These are phyloP conservation scores for Chrysotoxum bicinctum DNA, from an alignment of 2,888 invertebrate species.

Conservation along the genomic window DNA sequence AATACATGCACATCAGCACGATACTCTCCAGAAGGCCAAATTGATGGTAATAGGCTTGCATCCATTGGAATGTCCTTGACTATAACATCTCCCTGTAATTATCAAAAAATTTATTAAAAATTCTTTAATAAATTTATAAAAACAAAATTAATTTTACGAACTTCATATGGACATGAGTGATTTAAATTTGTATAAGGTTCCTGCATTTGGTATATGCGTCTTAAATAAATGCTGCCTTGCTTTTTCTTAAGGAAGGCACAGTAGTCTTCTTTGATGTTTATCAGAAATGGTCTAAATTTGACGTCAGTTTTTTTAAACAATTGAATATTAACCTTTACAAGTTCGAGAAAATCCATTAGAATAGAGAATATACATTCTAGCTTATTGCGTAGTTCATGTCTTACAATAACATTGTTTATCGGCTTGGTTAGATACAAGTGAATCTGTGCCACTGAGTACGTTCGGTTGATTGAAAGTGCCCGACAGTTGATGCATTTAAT, in stretches of 20 bases:
- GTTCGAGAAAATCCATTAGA: background rate
- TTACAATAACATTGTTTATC: no score
- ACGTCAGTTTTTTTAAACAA: background rate
- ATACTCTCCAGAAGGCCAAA: background rate
- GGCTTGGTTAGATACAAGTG: no score
- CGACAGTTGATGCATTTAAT: no score
- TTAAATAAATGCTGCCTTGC: background rate
- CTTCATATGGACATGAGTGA: constrained; percentile 32
- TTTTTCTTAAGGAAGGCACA: constrained; percentile 26
- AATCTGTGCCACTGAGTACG: no score
- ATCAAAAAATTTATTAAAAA: background rate
- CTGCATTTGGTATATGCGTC: background rate
- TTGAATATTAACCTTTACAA: background rate
- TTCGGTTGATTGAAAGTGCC: no score
- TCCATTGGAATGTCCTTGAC: background rate
- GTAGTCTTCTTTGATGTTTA: constrained; percentile 25
- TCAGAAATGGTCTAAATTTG: constrained; percentile 1
- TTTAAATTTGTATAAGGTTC: constrained; percentile 12
- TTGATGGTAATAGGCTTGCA: background rate
- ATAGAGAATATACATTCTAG: no score
- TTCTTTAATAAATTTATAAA: background rate
- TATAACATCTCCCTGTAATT: background rate
- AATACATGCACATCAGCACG: background rate
- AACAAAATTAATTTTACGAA: constrained; percentile 8
- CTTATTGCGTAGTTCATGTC: no score